phyloP scores from a whole-genome alignment of 2,888 invertebrate genomes.

The Drosophila acutilabella region DNA sequence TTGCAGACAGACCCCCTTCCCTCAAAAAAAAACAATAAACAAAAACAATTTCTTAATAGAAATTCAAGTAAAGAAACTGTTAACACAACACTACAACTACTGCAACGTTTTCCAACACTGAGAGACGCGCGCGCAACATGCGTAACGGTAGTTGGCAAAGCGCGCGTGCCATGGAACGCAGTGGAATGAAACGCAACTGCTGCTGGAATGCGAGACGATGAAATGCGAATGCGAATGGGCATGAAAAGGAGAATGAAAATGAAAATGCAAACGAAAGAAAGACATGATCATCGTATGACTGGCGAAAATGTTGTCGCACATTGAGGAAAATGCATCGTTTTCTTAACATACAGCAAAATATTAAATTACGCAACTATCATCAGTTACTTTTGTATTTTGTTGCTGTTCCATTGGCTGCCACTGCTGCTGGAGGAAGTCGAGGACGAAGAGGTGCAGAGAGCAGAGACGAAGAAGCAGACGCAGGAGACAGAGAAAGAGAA shows the following conservation, averaged over 20 bases:
- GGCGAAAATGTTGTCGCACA: slow-evolving; percentile 72
- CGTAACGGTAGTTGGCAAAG: slow-evolving; percentile 51
- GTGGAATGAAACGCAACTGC: slow-evolving; percentile 49
- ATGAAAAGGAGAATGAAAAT: slow-evolving; percentile 26
- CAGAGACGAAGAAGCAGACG: slow-evolving; percentile 34
- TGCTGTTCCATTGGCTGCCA: slow-evolving; percentile 64
- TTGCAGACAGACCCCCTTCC: slow-evolving; percentile 67
- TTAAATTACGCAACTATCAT: slow-evolving; percentile 84
- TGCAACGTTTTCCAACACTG: slow-evolving; percentile 45
- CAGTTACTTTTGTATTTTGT: slow-evolving; percentile 84
- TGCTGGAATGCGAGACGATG: slow-evolving; percentile 46
- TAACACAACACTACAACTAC: slow-evolving; percentile 1
- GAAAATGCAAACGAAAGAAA: slow-evolving; percentile 17
- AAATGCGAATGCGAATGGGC: slow-evolving; percentile 33
- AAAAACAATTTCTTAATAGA: neutral
- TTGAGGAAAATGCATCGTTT: slow-evolving; percentile 83
- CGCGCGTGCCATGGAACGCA: slow-evolving; percentile 58
- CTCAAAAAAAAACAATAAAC: neutral
- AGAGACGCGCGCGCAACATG: slow-evolving; percentile 55
- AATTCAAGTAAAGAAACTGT: slow-evolving; percentile 1
- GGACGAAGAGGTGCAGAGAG: slow-evolving; percentile 26
- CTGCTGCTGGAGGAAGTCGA: slow-evolving; percentile 61
- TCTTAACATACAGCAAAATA: slow-evolving; percentile 83
- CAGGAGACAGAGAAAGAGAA: slow-evolving; percentile 30
- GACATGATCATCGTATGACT: slow-evolving; percentile 22